phyloP scores from a whole-genome alignment of 2,113 vertebrate genomes.

The Protomyctophum bolini region DNA sequence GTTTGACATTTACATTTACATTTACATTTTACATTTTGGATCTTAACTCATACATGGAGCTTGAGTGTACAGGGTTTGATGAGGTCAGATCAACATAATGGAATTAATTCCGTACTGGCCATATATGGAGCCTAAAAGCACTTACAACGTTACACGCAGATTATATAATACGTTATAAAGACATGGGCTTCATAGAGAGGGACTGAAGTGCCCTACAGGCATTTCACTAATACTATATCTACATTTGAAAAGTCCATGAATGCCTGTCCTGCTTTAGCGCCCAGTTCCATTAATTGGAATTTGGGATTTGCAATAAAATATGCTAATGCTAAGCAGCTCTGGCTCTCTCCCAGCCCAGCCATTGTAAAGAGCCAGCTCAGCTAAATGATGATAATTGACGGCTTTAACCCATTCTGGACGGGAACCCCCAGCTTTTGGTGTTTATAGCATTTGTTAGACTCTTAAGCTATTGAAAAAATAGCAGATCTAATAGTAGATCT shows the following conservation, averaged over 20 bases:
- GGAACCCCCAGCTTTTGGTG: too few species aligned
- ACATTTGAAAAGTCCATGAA: not conserved
- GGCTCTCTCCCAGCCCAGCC: conserved; percentile 54
- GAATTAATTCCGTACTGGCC: too few species aligned
- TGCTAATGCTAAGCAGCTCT: conserved; percentile 62
- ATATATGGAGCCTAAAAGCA: too few species aligned
- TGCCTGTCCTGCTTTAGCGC: conserved; percentile 39
- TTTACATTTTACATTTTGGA: too few species aligned
- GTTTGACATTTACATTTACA: too few species aligned
- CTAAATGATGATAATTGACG: conserved; percentile 59
- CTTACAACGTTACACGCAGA: not conserved
- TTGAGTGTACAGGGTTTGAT: too few species aligned
- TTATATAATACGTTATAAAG: conserved; percentile 17
- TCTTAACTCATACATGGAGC: too few species aligned
- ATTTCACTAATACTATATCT: conserved; percentile 13
- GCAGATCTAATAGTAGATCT: too few species aligned
- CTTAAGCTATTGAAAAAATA: too few species aligned
- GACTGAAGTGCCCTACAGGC: conserved; percentile 69
- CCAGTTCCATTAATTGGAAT: conserved; percentile 50
- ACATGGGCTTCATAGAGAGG: conserved; percentile 40
- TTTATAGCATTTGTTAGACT: too few species aligned
- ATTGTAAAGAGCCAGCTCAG: conserved; percentile 55
- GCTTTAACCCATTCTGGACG: conserved; percentile 64
- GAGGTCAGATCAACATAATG: too few species aligned
- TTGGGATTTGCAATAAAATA: conserved; percentile 56